Conservation (phyloP, 2,888 invertebrate species). For the Apamea epomidion region DNA sequence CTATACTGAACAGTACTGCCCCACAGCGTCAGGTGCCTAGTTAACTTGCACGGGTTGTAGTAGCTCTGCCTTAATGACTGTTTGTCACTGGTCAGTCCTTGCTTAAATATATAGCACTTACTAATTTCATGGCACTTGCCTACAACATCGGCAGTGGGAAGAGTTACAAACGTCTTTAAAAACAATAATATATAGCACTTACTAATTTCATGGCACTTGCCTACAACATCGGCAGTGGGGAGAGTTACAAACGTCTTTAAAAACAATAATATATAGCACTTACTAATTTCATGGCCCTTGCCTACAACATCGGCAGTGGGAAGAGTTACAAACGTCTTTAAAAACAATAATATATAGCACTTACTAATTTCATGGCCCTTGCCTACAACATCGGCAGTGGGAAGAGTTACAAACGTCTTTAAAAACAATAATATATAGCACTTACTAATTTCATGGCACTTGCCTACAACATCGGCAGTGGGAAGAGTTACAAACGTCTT, state of each 20-base stretch:
- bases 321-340: background rate
- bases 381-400: background rate
- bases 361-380: background rate
- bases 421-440: background rate
- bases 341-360: background rate
- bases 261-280: background rate
- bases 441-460: background rate
- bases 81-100: background rate
- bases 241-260: background rate
- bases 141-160: background rate
- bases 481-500: background rate
- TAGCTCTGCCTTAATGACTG: background rate
- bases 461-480: background rate
- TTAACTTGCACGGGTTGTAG: background rate
- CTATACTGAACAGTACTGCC: no score
- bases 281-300: background rate
- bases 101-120: background rate
- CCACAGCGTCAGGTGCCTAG: no score
- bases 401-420: background rate
- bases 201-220: background rate
- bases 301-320: background rate
- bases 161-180: background rate
- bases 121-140: background rate
- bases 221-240: background rate
- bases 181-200: background rate